Conservation (phyloP, 1,140 invertebrate species). For the Papilio helenus region DNA sequence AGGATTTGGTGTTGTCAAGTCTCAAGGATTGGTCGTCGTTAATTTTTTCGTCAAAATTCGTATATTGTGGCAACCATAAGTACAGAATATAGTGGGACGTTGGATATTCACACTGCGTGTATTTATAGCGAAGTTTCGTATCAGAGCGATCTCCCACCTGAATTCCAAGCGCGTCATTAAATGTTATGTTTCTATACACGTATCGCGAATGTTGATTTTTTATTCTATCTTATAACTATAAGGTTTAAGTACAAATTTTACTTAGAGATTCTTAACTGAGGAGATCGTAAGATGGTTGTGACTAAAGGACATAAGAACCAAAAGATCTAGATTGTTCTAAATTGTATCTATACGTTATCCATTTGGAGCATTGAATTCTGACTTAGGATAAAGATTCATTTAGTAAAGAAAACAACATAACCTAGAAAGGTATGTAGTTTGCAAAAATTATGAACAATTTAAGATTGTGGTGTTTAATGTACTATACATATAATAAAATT, state of each 20-base stretch:
- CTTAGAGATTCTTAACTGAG: too few species aligned
- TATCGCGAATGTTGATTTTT: slow-evolving; percentile 9
- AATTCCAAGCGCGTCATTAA: slow-evolving; percentile 19
- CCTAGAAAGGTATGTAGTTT: too few species aligned
- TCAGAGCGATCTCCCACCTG: slow-evolving; percentile 20
- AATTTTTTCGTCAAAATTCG: neutral
- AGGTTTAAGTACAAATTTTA: neutral
- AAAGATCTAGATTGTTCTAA: too few species aligned
- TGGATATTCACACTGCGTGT: neutral
- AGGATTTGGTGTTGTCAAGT: neutral
- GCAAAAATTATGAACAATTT: too few species aligned
- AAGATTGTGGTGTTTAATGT: too few species aligned
- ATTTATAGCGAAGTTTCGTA: slow-evolving; percentile 9
- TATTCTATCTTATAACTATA: neutral
- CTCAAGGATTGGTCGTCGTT: neutral
- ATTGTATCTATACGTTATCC: too few species aligned
- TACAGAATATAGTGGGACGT: neutral
- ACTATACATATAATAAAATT: too few species aligned
- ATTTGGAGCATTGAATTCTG: too few species aligned
- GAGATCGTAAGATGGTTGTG: too few species aligned
- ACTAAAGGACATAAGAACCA: too few species aligned
- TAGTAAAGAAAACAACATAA: too few species aligned
- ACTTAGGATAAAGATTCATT: too few species aligned
- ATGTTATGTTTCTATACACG: neutral
- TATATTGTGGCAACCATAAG: neutral